A percentile compares a stretch with the other conserved stretches of the same genome.
These are phyloP conservation scores for Hozukius guyotensis DNA, from an alignment of 2,797 vertebrate species.

Conservation along the genomic window DNA sequence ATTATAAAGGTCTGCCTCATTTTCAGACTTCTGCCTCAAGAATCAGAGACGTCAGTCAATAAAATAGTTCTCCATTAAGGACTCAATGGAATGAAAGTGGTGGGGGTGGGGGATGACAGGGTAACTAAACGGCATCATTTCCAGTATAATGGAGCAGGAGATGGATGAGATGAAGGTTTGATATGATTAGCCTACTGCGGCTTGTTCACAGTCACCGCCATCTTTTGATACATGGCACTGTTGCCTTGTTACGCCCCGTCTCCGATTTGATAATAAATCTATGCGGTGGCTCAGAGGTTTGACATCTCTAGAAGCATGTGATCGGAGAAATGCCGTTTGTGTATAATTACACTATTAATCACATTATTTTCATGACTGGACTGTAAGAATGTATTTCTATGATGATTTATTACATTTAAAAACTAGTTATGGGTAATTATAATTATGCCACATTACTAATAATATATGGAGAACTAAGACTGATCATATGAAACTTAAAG, in stretches of 20 bases:
- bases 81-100: background rate
- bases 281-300: conserved; percentile 5
- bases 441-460: conserved; percentile 25
- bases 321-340: conserved; percentile 23
- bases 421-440: conserved; percentile 15
- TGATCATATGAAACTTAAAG: background rate
- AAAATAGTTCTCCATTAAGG: background rate
- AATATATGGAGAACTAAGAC: conserved; percentile 5
- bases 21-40: conserved; percentile 5
- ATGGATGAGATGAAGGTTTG: conserved; percentile 42
- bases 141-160: conserved; percentile 14
- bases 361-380: conserved; percentile 23
- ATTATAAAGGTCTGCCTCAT: background rate
- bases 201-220: conserved; percentile 10
- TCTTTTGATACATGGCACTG: conserved; percentile 36
- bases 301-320: conserved; percentile 16
- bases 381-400: background rate
- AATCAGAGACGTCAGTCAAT: conserved; percentile 9
- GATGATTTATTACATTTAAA: conserved; percentile 43
- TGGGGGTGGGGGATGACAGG: background rate
- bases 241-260: conserved; percentile 41
- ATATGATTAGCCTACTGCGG: conserved; percentile 35
- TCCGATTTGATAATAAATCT: conserved; percentile 44
- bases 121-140: conserved; percentile 14
- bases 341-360: conserved; percentile 67